Percentiles rank a stretch among this genome's conserved stretches.
Evolutionary conservation across 2,888 invertebrate genomes (phyloP).

Genomic region (Oscheius myriophilus): DNA sequence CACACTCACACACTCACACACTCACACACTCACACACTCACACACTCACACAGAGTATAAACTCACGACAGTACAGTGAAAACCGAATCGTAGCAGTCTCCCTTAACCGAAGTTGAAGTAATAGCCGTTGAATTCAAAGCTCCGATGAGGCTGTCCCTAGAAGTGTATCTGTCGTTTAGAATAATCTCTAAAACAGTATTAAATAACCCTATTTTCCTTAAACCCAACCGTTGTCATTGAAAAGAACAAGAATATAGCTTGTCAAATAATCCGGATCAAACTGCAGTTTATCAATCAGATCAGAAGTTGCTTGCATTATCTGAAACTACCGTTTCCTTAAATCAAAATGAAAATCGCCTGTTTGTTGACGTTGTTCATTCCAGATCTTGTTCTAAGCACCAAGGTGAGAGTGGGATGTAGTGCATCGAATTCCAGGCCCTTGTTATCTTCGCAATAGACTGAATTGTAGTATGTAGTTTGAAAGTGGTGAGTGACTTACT

Average conservation of each 20-base stretch:
- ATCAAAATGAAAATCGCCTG: constrained; percentile 33
- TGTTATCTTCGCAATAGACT: constrained; percentile 52
- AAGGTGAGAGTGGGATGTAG: constrained; percentile 55
- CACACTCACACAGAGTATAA: neutral
- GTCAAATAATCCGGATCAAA: constrained; percentile 53
- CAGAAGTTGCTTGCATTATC: constrained; percentile 27
- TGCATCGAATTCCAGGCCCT: constrained; percentile 44
- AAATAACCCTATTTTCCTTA: neutral
- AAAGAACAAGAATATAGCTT: constrained; percentile 54
- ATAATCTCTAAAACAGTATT: constrained; percentile 19
- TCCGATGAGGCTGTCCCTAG: neutral
- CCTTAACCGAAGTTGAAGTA: constrained; percentile 32
- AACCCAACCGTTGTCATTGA: constrained; percentile 54
- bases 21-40: too few species aligned
- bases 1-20: too few species aligned
- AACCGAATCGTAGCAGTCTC: constrained; percentile 49
- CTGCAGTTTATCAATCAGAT: constrained; percentile 32
- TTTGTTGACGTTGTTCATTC: constrained; percentile 43
- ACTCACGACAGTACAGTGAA: constrained; percentile 44
- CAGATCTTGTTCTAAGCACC: constrained; percentile 44
- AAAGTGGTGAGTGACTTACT: neutral
- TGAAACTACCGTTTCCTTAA: neutral
- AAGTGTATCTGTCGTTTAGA: constrained; percentile 9
- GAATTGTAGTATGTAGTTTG: too few species aligned
- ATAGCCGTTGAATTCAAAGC: neutral